These are phyloP conservation scores for Eugnorisma glareosa DNA, from an alignment of 2,888 invertebrate genomes.

Conservation along the genomic window DNA sequence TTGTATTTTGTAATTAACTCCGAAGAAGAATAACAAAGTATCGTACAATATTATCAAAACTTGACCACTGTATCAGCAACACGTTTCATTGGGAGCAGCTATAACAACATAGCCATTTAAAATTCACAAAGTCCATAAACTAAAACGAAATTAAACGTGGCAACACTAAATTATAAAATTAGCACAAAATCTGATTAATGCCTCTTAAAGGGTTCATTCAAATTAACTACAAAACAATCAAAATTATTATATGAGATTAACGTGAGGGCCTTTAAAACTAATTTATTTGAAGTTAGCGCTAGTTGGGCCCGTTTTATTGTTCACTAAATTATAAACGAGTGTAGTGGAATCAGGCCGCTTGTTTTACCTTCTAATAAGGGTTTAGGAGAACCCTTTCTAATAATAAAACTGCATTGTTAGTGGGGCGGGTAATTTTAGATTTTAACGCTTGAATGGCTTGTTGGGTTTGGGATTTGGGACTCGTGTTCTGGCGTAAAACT, in stretches of 20 bases:
- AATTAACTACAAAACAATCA: constrained; percentile 53
- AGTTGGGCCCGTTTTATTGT: constrained; percentile 54
- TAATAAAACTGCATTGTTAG: constrained; percentile 47
- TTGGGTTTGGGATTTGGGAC: constrained; percentile 1
- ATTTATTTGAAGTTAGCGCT: constrained; percentile 44
- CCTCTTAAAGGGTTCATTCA: constrained; percentile 48
- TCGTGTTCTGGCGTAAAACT: not conserved
- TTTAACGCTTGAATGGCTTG: constrained; percentile 5
- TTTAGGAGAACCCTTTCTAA: constrained; percentile 31
- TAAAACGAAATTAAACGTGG: constrained; percentile 17
- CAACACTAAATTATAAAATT: constrained; percentile 29
- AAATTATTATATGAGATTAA: constrained; percentile 60
- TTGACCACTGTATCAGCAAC: not conserved
- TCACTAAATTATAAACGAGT: constrained; percentile 54
- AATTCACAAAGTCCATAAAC: constrained; percentile 21
- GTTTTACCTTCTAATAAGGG: constrained; percentile 48
- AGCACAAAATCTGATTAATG: constrained; percentile 43
- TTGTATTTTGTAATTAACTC: not conserved
- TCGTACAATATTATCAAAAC: not conserved
- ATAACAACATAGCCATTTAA: constrained; percentile 1
- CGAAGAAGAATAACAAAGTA: not conserved
- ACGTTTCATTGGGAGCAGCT: not conserved
- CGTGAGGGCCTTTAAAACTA: constrained; percentile 44
- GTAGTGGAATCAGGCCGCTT: constrained; percentile 37
- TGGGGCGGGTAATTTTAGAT: constrained; percentile 9